phyloP scores from a whole-genome alignment of 2,888 invertebrate genomes.

The Merodon equestris region DNA sequence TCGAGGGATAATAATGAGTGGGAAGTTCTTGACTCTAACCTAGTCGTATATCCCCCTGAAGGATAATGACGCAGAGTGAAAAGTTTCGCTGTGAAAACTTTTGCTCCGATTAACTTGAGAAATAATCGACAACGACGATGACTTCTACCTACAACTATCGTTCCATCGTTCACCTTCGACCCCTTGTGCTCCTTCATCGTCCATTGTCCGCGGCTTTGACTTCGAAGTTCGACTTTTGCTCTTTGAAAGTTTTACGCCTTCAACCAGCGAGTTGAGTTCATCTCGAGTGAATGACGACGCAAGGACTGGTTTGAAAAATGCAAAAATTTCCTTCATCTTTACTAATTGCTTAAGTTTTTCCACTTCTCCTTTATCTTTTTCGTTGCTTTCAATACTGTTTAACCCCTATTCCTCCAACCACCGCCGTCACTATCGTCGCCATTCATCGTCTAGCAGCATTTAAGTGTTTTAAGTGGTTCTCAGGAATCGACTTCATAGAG shows the following conservation, averaged over 20 bases:
- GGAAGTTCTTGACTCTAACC: too few species aligned
- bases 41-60: conserved; percentile 20
- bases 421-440: background rate
- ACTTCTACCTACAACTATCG: conserved; percentile 27
- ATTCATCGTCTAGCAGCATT: too few species aligned
- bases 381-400: conserved; percentile 24
- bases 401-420: conserved; percentile 4
- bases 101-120: conserved; percentile 65
- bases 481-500: conserved; percentile 19
- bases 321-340: conserved; percentile 51
- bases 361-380: conserved; percentile 10
- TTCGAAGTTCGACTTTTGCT: conserved; percentile 16
- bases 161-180: too few species aligned
- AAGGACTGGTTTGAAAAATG: conserved; percentile 17
- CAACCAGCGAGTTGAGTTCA: background rate
- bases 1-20: background rate
- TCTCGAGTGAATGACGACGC: background rate
- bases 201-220: conserved; percentile 8
- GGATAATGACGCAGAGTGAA: conserved; percentile 60
- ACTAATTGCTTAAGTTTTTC: conserved; percentile 67
- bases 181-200: background rate
- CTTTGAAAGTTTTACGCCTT: background rate
- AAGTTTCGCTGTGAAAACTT: conserved; percentile 56
- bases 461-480: conserved; percentile 44
- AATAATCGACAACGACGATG: conserved; percentile 65